These are phyloP conservation scores for Xyrauchen texanus DNA, from an alignment of 2,113 vertebrate genomes.

Conservation along the genomic window DNA sequence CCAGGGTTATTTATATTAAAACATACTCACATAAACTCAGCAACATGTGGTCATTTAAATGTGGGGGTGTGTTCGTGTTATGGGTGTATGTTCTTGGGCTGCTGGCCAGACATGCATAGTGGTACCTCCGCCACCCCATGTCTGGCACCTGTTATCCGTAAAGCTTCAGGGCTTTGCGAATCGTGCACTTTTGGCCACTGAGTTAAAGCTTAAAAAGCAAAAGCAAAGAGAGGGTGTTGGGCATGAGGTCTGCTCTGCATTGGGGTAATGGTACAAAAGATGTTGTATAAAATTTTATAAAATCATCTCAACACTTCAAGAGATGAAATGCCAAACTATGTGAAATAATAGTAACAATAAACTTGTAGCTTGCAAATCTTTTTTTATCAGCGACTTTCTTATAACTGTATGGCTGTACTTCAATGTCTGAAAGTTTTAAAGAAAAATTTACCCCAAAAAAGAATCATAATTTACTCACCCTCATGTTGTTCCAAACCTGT, in stretches of 20 bases:
- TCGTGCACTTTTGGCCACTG: conserved; percentile 11
- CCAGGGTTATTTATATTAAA: conserved; percentile 5
- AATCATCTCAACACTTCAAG: not conserved
- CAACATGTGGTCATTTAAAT: not conserved
- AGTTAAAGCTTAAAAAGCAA: conserved; percentile 43
- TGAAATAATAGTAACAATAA: conserved; percentile 20
- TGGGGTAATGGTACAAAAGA: not conserved
- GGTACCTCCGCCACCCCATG: conserved; percentile 34
- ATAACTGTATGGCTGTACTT: not conserved
- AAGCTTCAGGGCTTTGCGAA: conserved; percentile 18
- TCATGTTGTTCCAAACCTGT: too few species aligned
- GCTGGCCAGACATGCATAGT: not conserved
- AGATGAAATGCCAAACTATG: not conserved
- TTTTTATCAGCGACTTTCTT: too few species aligned
- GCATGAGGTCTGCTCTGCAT: not conserved
- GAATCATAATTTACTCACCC: too few species aligned
- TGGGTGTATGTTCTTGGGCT: not conserved
- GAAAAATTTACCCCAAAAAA: too few species aligned
- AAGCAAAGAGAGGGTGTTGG: not conserved
- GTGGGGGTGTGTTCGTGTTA: conserved; percentile 33
- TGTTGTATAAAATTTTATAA: not conserved
- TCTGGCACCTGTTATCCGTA: conserved; percentile 42
- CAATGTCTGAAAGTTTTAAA: not conserved
- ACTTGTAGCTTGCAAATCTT: not conserved
- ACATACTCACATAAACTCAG: not conserved